Percentiles rank a stretch among this genome's conserved stretches.
Conservation (phyloP, 2,888 invertebrate species). For the Pachydiplax longipennis region DNA sequence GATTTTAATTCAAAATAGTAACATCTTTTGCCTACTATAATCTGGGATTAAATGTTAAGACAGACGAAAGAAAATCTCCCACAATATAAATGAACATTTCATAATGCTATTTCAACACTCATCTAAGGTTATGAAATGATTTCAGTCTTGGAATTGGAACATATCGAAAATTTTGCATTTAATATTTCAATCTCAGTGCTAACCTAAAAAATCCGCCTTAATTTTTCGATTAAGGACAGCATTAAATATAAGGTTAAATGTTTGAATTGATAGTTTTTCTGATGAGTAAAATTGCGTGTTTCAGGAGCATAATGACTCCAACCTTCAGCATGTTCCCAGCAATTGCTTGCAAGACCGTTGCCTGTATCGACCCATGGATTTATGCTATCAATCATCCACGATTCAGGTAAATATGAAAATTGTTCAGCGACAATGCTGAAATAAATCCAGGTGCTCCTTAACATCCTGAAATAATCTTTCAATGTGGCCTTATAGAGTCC, state of each 20-base stretch:
- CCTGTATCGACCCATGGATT: slow-evolving; percentile 80
- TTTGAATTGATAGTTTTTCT: no score
- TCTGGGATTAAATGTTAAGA: neutral
- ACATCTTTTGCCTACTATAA: neutral
- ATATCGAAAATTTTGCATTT: no score
- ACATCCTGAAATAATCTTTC: neutral
- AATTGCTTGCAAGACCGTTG: slow-evolving; percentile 74
- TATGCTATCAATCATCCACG: slow-evolving; percentile 81
- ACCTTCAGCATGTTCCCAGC: slow-evolving; percentile 75
- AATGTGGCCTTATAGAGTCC: neutral
- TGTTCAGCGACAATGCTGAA: no score
- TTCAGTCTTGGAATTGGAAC: no score
- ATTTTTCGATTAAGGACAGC: no score
- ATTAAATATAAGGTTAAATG: no score
- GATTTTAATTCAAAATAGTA: no score
- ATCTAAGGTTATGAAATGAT: no score
- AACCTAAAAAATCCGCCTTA: no score
- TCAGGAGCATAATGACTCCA: slow-evolving; percentile 65
- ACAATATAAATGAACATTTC: neutral
- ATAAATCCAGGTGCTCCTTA: no score
- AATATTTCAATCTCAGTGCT: no score
- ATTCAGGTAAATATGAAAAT: slow-evolving; percentile 64
- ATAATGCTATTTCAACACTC: no score
- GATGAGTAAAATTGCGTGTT: neutral
- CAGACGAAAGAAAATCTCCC: neutral